Base-by-base conservation (phyloP, 1,140 invertebrate genomes). In the Papilio aristodemus region DNA sequence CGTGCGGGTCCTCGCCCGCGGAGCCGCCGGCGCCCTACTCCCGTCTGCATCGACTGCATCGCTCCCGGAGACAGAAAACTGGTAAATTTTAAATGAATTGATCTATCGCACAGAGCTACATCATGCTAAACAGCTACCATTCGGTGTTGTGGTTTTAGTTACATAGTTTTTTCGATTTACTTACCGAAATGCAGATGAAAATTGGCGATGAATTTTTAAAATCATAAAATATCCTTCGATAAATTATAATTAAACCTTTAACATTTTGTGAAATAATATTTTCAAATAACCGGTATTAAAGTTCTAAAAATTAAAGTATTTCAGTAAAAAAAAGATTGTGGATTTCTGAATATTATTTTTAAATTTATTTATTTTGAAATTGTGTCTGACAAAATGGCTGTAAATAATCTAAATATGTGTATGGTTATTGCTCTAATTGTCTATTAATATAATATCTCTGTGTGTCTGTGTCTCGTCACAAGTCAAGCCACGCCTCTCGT, bases 61-160 rank as follows among this genome's bases (percentile, higher is more conserved):
- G 95, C 70, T 95, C 94, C 72, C 91, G 95, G 73, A 87, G 95
- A 69, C 95, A 95, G 86, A 96, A 95, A 83, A 95, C 95, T 93
- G 95, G 95, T 96, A 93, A 84, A 73, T 81, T 72, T 54, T 73
- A 36, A 54, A 25, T 43, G 7, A 32, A 41, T 3, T 19, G 10
- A 39, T 71, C 38, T 67, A 13, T 25, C 37, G 62, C 62, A 64
- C 62, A 27, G 19, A 11, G 62, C 62, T 64, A 64, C 25, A 4
- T 43, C 62, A 64, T 64, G 39, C 39, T 43, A 58, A 50, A 70
- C 22, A 32, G 37, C 41, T 58, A 37, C 67, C 50, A 58, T 58
- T 68, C 70, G 68, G 68, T 74, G 72, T 74, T 71, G 67, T 70
- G 60, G 58, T 39, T 32, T 71, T 59, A 73, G 67, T 58, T 36